A percentile compares a stretch with the other conserved stretches of the same genome.
phyloP scores from a whole-genome alignment of 2,888 invertebrate genomes.

The Protophormia terraenovae region DNA sequence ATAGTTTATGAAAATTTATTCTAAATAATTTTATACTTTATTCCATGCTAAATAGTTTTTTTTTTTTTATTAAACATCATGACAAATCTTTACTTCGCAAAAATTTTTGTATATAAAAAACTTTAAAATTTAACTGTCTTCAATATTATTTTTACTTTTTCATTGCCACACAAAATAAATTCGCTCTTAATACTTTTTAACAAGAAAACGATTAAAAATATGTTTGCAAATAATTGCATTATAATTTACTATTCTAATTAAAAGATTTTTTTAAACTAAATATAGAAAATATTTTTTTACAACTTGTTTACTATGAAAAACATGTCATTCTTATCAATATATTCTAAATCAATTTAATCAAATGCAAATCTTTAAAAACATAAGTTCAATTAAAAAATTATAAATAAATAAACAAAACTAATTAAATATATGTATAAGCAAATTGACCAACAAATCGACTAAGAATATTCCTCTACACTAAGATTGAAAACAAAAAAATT shows the following conservation, averaged over 20 bases:
- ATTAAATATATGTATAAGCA: no score
- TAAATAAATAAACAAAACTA: neutral
- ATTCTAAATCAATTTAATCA: neutral
- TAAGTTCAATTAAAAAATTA: neutral
- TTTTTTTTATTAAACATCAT: no score
- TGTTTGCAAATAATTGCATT: conserved; percentile 5
- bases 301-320: neutral
- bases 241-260: neutral
- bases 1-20: no score
- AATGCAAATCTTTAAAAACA: conserved; percentile 9
- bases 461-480: no score
- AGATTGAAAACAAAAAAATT: no score
- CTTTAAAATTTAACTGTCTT: no score
- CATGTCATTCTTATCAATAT: neutral
- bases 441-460: no score
- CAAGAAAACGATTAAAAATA: neutral
- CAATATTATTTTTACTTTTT: conserved; percentile 53
- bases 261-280: conserved; percentile 2
- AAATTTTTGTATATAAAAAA: no score
- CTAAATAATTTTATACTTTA: no score
- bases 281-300: neutral
- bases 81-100: no score
- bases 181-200: neutral
- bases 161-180: neutral
- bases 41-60: no score